A percentile compares a stretch with the other conserved stretches of the same genome.
Conservation (phyloP, 2,888 invertebrate species). For the Drosophila merina region DNA sequence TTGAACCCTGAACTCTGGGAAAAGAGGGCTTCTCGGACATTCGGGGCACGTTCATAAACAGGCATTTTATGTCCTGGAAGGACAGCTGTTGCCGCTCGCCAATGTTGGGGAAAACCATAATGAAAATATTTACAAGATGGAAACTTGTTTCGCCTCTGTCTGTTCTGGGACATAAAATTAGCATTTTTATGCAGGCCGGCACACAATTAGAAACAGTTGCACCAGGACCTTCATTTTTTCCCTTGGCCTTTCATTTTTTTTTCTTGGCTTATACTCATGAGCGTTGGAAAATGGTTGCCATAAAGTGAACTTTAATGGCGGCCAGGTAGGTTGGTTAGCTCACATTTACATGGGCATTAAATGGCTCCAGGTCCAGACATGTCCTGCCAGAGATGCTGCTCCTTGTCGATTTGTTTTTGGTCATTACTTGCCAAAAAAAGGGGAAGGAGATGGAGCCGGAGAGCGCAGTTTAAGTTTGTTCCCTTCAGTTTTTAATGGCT, state of each 20-base stretch:
- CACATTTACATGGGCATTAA: slow-evolving; percentile 75
- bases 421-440: slow-evolving; percentile 62
- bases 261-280: slow-evolving; percentile 22
- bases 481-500: slow-evolving; percentile 37
- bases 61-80: slow-evolving; percentile 56
- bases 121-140: slow-evolving; percentile 54
- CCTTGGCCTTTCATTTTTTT: neutral
- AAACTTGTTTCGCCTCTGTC: slow-evolving; percentile 47
- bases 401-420: slow-evolving; percentile 53
- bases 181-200: slow-evolving; percentile 70
- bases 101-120: slow-evolving; percentile 24
- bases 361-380: slow-evolving; percentile 54
- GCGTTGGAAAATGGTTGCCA: slow-evolving; percentile 58
- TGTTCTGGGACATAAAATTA: slow-evolving; percentile 69
- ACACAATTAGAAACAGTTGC: slow-evolving; percentile 58
- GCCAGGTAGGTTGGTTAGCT: slow-evolving; percentile 49
- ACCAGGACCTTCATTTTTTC: slow-evolving; percentile 2
- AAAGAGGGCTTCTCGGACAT: slow-evolving; percentile 45
- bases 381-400: slow-evolving; percentile 31
- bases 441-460: slow-evolving; percentile 3
- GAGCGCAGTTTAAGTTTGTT: slow-evolving; percentile 18
- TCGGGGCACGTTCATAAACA: slow-evolving; percentile 66
- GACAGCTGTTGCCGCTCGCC: slow-evolving; percentile 56
- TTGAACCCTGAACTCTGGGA: slow-evolving; percentile 27
- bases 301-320: slow-evolving; percentile 75